phyloP scores from a whole-genome alignment of 2,797 vertebrate species.

The Allobates femoralis region DNA sequence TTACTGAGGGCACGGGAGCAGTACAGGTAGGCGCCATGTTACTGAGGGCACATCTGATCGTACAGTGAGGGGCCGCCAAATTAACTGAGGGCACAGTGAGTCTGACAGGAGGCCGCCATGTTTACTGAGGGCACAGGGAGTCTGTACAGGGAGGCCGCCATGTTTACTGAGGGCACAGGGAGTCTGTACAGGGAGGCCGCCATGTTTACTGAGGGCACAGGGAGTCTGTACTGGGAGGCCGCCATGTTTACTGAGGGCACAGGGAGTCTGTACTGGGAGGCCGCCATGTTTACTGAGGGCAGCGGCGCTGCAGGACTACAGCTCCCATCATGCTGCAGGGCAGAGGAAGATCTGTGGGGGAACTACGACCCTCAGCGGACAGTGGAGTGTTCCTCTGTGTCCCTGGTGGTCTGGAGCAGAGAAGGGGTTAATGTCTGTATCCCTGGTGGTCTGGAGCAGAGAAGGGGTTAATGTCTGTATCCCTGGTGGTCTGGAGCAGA shows the following conservation, averaged over 20 bases:
- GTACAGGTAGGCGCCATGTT: background rate
- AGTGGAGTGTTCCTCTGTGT: no score
- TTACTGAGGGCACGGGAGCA: background rate
- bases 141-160: no score
- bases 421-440: no score
- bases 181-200: background rate
- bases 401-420: no score
- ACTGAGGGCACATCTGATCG: background rate
- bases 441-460: no score
- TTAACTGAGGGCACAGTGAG: background rate
- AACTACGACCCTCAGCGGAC: background rate
- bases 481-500: background rate
- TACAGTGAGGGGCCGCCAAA: conserved; percentile 40
- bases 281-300: conserved; percentile 14
- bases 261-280: background rate
- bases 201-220: conserved; percentile 25
- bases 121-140: conserved; percentile 10
- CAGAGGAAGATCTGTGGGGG: background rate
- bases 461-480: background rate
- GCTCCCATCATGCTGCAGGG: background rate
- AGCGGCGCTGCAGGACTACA: background rate
- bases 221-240: no score
- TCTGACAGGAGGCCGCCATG: background rate
- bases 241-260: conserved; percentile 16
- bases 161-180: background rate